Evolutionary conservation across 2,797 vertebrate genomes (phyloP).

Genomic region (Sebastiscus albofasciatus): DNA sequence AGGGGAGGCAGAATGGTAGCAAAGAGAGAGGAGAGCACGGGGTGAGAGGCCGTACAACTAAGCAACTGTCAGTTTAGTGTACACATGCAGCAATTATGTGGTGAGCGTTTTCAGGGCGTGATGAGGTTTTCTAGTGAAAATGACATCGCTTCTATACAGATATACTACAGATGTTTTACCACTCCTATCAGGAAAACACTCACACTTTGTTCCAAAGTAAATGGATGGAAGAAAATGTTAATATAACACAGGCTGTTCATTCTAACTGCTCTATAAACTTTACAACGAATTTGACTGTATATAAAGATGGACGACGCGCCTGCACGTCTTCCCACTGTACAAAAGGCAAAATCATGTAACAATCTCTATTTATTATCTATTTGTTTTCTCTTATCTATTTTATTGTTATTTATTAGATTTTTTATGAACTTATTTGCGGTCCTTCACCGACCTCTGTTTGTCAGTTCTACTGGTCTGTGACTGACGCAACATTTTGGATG

Average conservation of each 20-base stretch:
- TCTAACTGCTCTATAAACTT: neutral
- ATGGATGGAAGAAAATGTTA: neutral
- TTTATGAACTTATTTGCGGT: too few species aligned
- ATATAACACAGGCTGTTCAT: neutral
- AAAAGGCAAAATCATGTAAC: too few species aligned
- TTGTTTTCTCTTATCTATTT: too few species aligned
- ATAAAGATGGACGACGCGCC: too few species aligned
- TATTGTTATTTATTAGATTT: too few species aligned
- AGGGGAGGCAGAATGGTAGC: slow-evolving; percentile 47
- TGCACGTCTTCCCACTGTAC: too few species aligned
- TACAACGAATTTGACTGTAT: neutral
- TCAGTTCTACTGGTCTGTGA: too few species aligned
- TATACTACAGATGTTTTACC: slow-evolving; percentile 15
- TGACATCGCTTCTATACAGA: slow-evolving; percentile 25
- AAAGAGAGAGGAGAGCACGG: slow-evolving; percentile 37
- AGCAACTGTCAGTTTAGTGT: slow-evolving; percentile 53
- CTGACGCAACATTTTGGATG: too few species aligned
- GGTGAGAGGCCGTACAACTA: slow-evolving; percentile 41
- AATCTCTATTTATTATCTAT: too few species aligned
- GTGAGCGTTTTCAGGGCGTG: slow-evolving; percentile 46
- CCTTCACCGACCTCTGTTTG: too few species aligned
- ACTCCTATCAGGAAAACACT: slow-evolving; percentile 3
- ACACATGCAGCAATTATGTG: slow-evolving; percentile 65
- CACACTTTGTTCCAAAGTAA: neutral
- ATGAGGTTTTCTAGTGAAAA: slow-evolving; percentile 49